Conservation (phyloP, 2,113 vertebrate genomes). For the Pseudois nayaur region DNA sequence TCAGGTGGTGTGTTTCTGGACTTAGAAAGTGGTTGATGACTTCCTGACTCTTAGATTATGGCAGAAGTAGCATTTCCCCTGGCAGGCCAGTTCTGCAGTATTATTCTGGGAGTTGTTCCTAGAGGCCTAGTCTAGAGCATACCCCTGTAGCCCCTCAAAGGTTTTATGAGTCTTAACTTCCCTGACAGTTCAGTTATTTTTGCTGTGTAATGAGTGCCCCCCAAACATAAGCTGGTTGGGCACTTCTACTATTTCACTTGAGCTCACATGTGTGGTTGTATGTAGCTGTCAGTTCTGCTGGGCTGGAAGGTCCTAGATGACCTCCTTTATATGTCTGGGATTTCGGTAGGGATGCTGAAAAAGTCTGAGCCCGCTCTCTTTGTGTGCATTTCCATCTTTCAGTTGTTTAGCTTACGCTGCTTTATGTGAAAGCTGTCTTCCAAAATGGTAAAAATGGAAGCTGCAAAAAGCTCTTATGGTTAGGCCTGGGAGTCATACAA, state of each 20-base stretch:
- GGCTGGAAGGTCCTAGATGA: neutral
- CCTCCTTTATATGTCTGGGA: neutral
- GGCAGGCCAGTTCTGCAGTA: neutral
- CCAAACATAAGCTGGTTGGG: neutral
- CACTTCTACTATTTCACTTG: neutral
- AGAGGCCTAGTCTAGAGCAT: neutral
- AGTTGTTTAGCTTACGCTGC: neutral
- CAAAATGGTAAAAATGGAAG: neutral
- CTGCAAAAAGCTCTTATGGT: neutral
- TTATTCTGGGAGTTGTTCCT: neutral
- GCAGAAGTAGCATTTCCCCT: neutral
- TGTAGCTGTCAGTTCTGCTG: neutral
- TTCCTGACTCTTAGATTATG: neutral
- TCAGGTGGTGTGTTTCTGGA: neutral
- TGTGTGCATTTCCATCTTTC: neutral
- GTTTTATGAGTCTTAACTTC: neutral
- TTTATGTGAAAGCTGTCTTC: neutral
- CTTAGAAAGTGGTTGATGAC: neutral
- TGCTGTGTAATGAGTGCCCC: neutral
- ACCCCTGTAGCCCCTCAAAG: neutral
- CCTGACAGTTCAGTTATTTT: neutral
- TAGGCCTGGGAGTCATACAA: neutral
- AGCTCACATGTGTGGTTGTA: neutral
- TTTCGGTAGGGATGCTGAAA: neutral
- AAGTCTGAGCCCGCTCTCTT: neutral